Conservation (phyloP, 2,797 vertebrate genomes). For the Miichthys miiuy region DNA sequence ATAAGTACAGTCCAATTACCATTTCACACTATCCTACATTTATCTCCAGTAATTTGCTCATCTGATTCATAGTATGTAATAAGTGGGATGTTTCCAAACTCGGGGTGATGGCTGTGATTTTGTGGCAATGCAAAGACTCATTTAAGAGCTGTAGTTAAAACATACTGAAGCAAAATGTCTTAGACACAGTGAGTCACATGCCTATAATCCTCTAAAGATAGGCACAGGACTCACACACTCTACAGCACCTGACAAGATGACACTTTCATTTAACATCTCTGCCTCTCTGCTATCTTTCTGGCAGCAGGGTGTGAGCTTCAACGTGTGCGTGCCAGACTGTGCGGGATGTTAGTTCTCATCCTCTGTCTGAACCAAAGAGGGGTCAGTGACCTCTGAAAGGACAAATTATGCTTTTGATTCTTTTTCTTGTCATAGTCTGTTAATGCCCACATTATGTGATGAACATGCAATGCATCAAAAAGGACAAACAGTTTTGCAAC, state of each 20-base stretch:
- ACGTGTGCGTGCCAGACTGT: slow-evolving; percentile 34
- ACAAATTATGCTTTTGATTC: slow-evolving; percentile 12
- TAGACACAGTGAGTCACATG: slow-evolving; percentile 61
- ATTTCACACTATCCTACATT: slow-evolving; percentile 15
- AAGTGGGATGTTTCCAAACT: slow-evolving; percentile 11
- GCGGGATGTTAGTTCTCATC: slow-evolving; percentile 26
- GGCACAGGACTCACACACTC: slow-evolving; percentile 43
- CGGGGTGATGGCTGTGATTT: neutral
- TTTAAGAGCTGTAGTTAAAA: slow-evolving; percentile 31
- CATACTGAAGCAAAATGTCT: slow-evolving; percentile 16
- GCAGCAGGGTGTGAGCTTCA: slow-evolving; percentile 57
- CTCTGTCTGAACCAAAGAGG: slow-evolving; percentile 34
- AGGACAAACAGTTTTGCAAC: neutral
- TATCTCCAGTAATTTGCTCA: neutral
- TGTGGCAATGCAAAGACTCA: slow-evolving; percentile 12
- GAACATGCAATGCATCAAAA: neutral
- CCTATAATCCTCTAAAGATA: slow-evolving; percentile 66
- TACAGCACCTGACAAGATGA: slow-evolving; percentile 58
- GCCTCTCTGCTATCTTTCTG: slow-evolving; percentile 45
- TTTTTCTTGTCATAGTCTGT: neutral
- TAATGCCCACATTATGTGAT: neutral
- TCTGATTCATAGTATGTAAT: slow-evolving; percentile 14
- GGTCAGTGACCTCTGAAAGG: slow-evolving; percentile 21
- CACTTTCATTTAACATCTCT: slow-evolving; percentile 59
- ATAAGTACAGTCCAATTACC: no score